A percentile compares a stretch with the other conserved stretches of the same genome.
Conservation (phyloP, 1,140 invertebrate species). For the Neomicropteryx cornuta region DNA sequence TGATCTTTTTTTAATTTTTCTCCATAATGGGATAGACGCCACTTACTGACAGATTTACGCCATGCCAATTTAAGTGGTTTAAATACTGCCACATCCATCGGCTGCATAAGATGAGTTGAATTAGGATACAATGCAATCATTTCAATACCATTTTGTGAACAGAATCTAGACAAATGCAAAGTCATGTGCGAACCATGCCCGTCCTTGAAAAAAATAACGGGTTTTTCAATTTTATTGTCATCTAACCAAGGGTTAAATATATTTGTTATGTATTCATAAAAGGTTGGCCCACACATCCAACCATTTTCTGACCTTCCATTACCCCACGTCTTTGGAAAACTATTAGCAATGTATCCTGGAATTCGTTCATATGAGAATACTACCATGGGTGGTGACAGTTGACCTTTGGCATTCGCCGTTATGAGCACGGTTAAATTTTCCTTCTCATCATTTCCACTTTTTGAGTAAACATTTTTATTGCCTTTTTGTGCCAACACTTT, state of each 20-base stretch:
- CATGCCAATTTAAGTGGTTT: conserved; percentile 21
- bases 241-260: conserved; percentile 20
- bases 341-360: conserved; percentile 12
- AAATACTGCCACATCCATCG: conserved; percentile 26
- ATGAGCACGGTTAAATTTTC: conserved; percentile 10
- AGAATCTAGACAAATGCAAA: conserved; percentile 13
- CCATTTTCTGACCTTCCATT: conserved; percentile 25
- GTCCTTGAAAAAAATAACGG: conserved; percentile 22
- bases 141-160: conserved; percentile 20
- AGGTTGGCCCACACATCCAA: conserved; percentile 32
- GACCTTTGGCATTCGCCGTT: conserved; percentile 15
- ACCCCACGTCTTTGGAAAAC: conserved; percentile 18
- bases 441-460: conserved; percentile 16
- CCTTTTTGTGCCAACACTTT: conserved; percentile 18
- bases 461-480: conserved; percentile 17
- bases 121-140: conserved; percentile 26
- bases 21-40: too few relatives aligned
- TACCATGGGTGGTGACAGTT: conserved; percentile 18
- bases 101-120: conserved; percentile 28
- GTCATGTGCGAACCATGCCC: conserved; percentile 23
- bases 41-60: conserved; percentile 19
- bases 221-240: conserved; percentile 17
- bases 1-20: too few relatives aligned
- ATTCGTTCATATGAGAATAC: conserved; percentile 27
- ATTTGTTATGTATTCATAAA: conserved; percentile 28